Base-by-base conservation (phyloP, 2,888 invertebrate species). In the Amblyteles armatorius region DNA sequence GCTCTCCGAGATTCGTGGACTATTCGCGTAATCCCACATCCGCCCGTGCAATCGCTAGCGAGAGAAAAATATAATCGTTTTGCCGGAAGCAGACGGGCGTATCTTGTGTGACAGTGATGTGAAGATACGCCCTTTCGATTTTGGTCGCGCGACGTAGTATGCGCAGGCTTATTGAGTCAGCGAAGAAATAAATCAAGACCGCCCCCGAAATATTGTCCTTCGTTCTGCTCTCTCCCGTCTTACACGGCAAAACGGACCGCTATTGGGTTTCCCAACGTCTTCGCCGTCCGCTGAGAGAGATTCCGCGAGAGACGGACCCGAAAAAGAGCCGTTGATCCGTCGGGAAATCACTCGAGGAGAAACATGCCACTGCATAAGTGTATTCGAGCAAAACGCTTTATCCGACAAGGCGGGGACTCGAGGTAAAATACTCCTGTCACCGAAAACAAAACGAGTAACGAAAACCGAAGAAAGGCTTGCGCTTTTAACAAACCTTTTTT, bases 271-370 rank as follows among this genome's bases (percentile, higher is more conserved):
- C n/a, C 22, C 57, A n/a, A 16, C 73, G 57, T 40, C n/a, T 7
- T 7, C 16, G 68, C 44, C 26, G 7, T 16, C 40, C 57, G 73
- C 16, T 11, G 22, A 57, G 55, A 36, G 22, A n/a, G 5, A 60
- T 57, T 57, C 44, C 44, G 26, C 40, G 57, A 60, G 60, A n/a
- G 36, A 40, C 33, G 26, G 22, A 33, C 40, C 72, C 36, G 73
- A 60, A 73, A 60, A 73, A 73, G 26, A 22, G 22, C 11, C 57
- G 73, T 73, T 73, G 73, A 73, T 73, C 73, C 73, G 16, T 40
- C 57, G 73, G 60, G 73, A 73, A 73, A 73, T 73, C 44, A 57
- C 73, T 73, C 57, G 26, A 26, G 60, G 57, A 16, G 60, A 73
- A 60, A 57, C 40, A 73, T 40, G 73, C 57, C 26, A 33, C 57